Base-by-base conservation (phyloP, 2,113 vertebrate genomes). In the Trichomycterus rosablanca region DNA sequence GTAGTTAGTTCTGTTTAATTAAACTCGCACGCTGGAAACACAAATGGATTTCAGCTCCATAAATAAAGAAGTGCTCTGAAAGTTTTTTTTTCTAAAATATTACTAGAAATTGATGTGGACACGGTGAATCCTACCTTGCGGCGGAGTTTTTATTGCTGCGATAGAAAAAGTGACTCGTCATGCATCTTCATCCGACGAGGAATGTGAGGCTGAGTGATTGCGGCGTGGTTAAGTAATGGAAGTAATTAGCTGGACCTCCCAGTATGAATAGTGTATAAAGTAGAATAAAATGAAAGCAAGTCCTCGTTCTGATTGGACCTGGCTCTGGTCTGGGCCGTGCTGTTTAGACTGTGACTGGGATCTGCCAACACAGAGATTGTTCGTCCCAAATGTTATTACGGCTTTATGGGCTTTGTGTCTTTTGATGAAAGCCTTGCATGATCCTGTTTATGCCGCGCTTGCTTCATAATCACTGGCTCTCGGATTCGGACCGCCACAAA, bases 1-100 rank as follows among this genome's bases (percentile, higher is more conserved):
- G 51, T 68, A 69, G 62, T 74, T 77, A 70, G 69, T 67, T 72
- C 66, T 74, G 61, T 66, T 70, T 71, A 71, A 78, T 75, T 78
- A 73, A 71, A 73, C 59, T 24, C 28, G 45, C 45, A 34, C 60
- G 32, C 26, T 35, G 49, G 34, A 61, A 62, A 52, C 53, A 71
- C 52, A 37, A 55, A 57, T 58, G 35, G 66, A 54, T 49, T 63
- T 18, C 12, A 16, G 14, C 26, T 59, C 32, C 30, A 19, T 39
- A 59, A 37, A 23, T 19, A 26, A 39, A 52, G 30, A 19, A 26
- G 42, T n/a, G n/a, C n/a, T 28, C 53, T 10, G 24, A 51, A 42
- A 45, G 23, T 54, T 64, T 56, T 16, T 46, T 7, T 56, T 16
- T 46, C 10, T 39, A 39, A 64, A 56, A 46, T 6, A 64, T 48